Base-by-base conservation (phyloP, 2,797 vertebrate genomes). In the Molothrus aeneus region DNA sequence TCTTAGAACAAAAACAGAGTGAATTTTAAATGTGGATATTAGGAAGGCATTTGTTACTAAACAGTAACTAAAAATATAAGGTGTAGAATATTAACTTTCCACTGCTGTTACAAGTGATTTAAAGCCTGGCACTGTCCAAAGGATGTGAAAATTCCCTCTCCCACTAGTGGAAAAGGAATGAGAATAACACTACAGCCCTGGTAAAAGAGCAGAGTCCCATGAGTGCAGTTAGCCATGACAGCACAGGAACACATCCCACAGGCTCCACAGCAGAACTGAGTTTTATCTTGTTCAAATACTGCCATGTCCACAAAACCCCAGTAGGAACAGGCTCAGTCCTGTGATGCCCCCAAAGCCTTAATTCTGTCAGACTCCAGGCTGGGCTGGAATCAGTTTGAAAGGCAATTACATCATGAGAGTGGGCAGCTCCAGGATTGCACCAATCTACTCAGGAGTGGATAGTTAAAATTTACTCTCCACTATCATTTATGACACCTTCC, bases 181-280 rank as follows among this genome's bases (percentile, higher is more conserved):
- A 61, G 85, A 72, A 12, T 32, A 48, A 53, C 7, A 19, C 28
- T 31, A 36, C 0, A 2, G 48, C 7, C 48, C 24, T 7, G 12
- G 38, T 45, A 10, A 42, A 80, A 56, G 18, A 38, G 48, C 51
- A 71, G 17, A 70, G 71, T 56, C 60, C 21, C 1, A 2, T 2
- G 3, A 43, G 48, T 66, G 60, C 48, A 16, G 8, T 34, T 61
- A 75, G 80, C 73, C 54, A 22, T 15, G 73, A 80, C 65, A 64
- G 28, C 50, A 36, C 0, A 1, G 50, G 40, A 51, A 68, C 1
- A 1, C 0, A 0, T 53, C 45, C 29, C 78, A 48, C 22, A 10
- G 28, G 42, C 29, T 53, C 65, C 60, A 20, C 1, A 22, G 48
- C 2, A 4, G 21, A 71, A 34, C 57, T 26, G 36, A n/a, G 66